Base-by-base conservation (phyloP, 2,888 invertebrate species). In the Phalera bucephala region DNA sequence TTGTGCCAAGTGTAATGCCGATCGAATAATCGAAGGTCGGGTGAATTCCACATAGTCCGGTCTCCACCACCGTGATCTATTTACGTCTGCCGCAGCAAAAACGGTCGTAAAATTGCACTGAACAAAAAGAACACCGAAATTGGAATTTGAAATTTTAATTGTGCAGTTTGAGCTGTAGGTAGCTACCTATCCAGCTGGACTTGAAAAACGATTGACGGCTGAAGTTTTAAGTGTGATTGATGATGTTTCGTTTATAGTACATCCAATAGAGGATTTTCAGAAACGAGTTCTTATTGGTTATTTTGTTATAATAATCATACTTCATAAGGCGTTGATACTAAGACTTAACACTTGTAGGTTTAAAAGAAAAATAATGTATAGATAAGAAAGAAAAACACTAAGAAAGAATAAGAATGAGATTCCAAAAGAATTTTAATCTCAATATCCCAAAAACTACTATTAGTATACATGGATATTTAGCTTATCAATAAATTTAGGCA, bases 1-100 rank as follows among this genome's bases (percentile, higher is more conserved):
- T 71, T 72, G 75, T 71, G 61, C 67, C 66, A 67, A 50, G 46
- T 52, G 45, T 64, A 63, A 64, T 65, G 58, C 55, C 60, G 63
- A 72, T 70, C 55, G 61, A 71, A 68, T 72, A 70, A 76, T 71
- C 69, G 80, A 83, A 84, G 81, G 80, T 74, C 78, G 33, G 59
- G 59, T 12, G 45, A 42, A 66, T 61, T 61, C 61, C 60, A 47
- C 23, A 44, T 45, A 50, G 48, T 40, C 33, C 39, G 41, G 35
- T 38, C 42, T 42, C 37, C 47, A 44, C 40, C 47, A 45, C 41
- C 53, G 43, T 50, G 62, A 58, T 72, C 77, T 80, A 77, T 76
- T 80, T 75, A 53, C 62, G 71, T 65, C 58, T 36, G 47, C 28
- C 20, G 54, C 51, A 40, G 64, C 54, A 78, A 79, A 72, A 71